Base-by-base conservation (phyloP, 2,113 vertebrate genomes). In the Himantopus leucocephalus region DNA sequence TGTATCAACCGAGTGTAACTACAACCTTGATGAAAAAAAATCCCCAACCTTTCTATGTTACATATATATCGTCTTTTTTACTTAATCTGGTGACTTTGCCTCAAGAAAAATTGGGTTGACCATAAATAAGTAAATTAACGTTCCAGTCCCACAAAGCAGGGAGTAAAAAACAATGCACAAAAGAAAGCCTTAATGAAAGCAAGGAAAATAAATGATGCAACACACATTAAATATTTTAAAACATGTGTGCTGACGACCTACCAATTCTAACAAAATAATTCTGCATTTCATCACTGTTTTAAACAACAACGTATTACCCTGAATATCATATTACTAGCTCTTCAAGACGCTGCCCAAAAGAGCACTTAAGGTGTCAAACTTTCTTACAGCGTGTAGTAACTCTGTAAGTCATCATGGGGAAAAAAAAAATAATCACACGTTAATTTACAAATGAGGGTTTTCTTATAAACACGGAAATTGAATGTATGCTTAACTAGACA, bases 61-160 rank as follows among this genome's bases (percentile, higher is more conserved):
- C 17, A 19, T 9, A 58, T 3, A 6, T 2, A 79, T 19, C 1
- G 0, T 16, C 8, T 12, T n/a, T n/a, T 29, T 27, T 55, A 63
- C 12, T 60, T 86, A 5, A 37, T 16, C 39, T 0, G 1, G 60
- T 10, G 19, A 26, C 34, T 6, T 12, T 10, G 14, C 22, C 48
- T 91, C 45, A 52, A 66, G 17, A 77, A 73, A 81, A 80, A 52
- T 0, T 7, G 3, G 10, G 26, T 9, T 63, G 43, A 63, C 30
- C 18, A 34, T 8, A 55, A 83, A 79, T 50, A 77, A 60, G 37
- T 4, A 60, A 81, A 66, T 21, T 63, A 5, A 14, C 3, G 8
- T 43, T 66, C 32, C 39, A 48, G 13, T 41, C 13, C 50, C 15
- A 77, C 20, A 52, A 52, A 55, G 22, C 13, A n/a, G 23, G 59